Conservation (phyloP, 2,113 vertebrate genomes). For the Tretioscincus oriximinensis region DNA sequence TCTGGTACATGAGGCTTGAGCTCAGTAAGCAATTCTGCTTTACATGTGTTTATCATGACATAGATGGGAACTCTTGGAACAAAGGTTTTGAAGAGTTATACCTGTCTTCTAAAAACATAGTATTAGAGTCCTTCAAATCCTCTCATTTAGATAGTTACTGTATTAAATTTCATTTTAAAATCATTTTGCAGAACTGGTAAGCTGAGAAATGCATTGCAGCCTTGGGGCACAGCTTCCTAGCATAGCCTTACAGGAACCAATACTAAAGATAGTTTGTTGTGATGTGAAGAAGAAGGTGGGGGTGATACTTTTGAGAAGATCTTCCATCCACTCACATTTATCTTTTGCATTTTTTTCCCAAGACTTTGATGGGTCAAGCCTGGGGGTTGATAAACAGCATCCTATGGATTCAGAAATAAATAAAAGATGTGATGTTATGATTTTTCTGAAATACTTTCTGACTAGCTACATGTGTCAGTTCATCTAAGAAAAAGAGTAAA, state of each 20-base stretch:
- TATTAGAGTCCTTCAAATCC: neutral
- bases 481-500: constrained; percentile 12
- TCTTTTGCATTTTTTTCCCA: neutral
- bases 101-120: neutral
- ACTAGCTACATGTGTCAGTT: neutral
- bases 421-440: neutral
- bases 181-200: constrained; percentile 26
- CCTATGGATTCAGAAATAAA: neutral
- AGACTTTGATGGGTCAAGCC: constrained; percentile 19
- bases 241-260: constrained; percentile 34
- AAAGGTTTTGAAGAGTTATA: too few species aligned
- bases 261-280: constrained; percentile 10
- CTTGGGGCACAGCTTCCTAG: constrained; percentile 40
- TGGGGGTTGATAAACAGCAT: neutral
- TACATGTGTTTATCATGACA: neutral
- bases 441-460: constrained; percentile 2
- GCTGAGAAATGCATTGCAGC: neutral
- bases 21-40: neutral
- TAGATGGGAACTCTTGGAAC: neutral
- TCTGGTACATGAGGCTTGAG: neutral
- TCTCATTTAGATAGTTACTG: too few species aligned
- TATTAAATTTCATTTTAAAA: neutral
- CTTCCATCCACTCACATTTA: neutral
- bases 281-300: constrained; percentile 12
- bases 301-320: neutral